Base-by-base conservation (phyloP, 2,113 vertebrate species). In the Triplophysa rosa region DNA sequence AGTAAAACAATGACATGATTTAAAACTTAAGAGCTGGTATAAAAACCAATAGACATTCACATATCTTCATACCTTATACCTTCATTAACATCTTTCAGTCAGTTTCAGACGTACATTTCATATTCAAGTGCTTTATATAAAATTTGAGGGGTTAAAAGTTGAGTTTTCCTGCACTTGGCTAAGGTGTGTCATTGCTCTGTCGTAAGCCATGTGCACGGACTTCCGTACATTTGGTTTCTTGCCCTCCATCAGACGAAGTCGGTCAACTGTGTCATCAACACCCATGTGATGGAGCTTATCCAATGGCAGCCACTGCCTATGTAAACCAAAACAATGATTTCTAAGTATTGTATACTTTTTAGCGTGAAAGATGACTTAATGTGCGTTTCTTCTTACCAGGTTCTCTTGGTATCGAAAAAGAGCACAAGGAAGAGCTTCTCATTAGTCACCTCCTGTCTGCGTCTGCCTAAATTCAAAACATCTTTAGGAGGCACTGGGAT, bases 371-470 rank as follows among this genome's bases (percentile, higher is more conserved):
- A 40, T n/a, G 17, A 16, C 56, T 12, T 11, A 68, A 8, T 26
- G 10, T 2, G 4, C 4, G 33, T 17, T 16, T 4, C 11, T 37
- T 78, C 95, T 95, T 86, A 99, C 98, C 98, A 99, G 79, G 98
- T 99, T 87, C 97, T 95, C 89, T 99, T 99, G 88, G 98, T 96
- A 91, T 99, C 98, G 90, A 99, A 99, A 91, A 99, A 99, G 81
- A 99, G 95, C 87, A 99, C 97, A 52, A 99, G 93, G 91, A 97
- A 99, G 87, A 98, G 95, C 83, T 95, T 96, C 86, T 97, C 94
- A 2, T 85, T 89, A 63, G 92, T 93, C 81, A 98, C 96, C 1
- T 85, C 90, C 88, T 95, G 93, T 76, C 93, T 94, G 90, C 94
- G 94, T 85, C 96, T 93, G 64, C 96, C 96, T 87, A 99, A 81